These are phyloP conservation scores for Ophioninae sp. DNA, from an alignment of 2,888 invertebrate species.

Conservation along the genomic window DNA sequence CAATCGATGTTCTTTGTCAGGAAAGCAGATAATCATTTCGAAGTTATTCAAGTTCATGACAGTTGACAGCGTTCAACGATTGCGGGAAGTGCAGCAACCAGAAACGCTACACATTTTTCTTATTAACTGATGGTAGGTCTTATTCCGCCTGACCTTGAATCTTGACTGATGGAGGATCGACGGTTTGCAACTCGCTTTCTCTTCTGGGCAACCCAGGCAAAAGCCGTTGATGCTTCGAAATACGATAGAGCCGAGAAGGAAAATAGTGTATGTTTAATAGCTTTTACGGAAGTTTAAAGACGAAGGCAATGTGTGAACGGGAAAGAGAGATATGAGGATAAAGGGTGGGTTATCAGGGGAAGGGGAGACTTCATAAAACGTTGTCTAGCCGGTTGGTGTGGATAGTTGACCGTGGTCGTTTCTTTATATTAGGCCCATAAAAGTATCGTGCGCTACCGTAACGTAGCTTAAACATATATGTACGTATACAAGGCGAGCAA, in stretches of 20 bases:
- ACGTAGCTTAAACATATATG: slow-evolving; percentile 49
- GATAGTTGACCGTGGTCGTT: slow-evolving; percentile 73
- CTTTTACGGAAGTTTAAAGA: slow-evolving; percentile 12
- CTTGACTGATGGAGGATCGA: background rate
- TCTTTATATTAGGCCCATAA: slow-evolving; percentile 76
- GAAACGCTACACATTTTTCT: background rate
- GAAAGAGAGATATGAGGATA: slow-evolving; percentile 65
- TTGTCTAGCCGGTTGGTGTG: slow-evolving; percentile 71
- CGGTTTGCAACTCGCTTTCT: background rate
- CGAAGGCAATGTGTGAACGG: background rate
- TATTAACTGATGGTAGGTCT: background rate
- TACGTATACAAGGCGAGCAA: slow-evolving; percentile 71
- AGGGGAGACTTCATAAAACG: slow-evolving; percentile 73
- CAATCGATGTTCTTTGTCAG: background rate
- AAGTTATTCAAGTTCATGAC: background rate
- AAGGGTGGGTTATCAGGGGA: slow-evolving; percentile 67
- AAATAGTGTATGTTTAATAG: slow-evolving; percentile 20
- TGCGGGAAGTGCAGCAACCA: background rate
- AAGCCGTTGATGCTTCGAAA: background rate
- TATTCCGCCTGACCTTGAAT: too few relatives aligned
- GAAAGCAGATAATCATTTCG: background rate
- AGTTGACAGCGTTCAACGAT: background rate
- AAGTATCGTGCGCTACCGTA: slow-evolving; percentile 64
- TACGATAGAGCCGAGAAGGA: background rate
- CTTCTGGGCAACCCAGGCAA: background rate